phyloP scores from a whole-genome alignment of 2,113 vertebrate genomes.

The Pluvialis apricaria region DNA sequence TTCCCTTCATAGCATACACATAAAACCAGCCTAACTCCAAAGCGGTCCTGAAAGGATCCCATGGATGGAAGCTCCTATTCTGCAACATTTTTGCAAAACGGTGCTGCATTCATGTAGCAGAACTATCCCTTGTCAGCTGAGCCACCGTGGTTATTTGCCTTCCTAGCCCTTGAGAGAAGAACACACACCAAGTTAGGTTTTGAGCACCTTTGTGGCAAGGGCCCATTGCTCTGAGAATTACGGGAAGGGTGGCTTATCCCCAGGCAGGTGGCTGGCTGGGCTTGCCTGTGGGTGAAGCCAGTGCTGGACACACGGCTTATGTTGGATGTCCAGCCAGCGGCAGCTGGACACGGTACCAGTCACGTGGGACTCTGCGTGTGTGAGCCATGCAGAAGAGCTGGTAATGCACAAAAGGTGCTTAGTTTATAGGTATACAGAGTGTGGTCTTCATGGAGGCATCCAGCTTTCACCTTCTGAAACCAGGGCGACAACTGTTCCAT shows the following conservation, averaged over 20 bases:
- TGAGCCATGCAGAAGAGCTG: neutral
- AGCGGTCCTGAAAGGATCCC: neutral
- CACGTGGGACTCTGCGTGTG: accelerated
- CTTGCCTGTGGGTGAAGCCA: neutral
- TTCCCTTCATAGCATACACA: neutral
- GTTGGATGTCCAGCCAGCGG: accelerated
- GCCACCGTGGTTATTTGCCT: neutral
- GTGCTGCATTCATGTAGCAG: neutral
- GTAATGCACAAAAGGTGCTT: neutral
- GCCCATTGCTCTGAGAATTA: neutral
- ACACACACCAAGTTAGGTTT: neutral
- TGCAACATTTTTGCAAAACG: neutral
- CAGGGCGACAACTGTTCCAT: neutral
- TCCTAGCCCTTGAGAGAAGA: neutral
- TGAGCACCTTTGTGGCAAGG: neutral
- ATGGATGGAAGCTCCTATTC: neutral
- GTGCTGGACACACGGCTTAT: accelerated
- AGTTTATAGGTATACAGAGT: neutral
- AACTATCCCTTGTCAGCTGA: neutral
- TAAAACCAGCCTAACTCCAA: neutral
- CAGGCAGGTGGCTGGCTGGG: neutral
- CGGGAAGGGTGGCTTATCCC: neutral
- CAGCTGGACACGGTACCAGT: neutral
- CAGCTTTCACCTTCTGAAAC: neutral
- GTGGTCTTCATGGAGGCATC: neutral